Percentiles rank a stretch among this genome's conserved stretches.
These are phyloP conservation scores for Triops cancriformis DNA, from an alignment of 1,140 invertebrate species.

Conservation along the genomic window DNA sequence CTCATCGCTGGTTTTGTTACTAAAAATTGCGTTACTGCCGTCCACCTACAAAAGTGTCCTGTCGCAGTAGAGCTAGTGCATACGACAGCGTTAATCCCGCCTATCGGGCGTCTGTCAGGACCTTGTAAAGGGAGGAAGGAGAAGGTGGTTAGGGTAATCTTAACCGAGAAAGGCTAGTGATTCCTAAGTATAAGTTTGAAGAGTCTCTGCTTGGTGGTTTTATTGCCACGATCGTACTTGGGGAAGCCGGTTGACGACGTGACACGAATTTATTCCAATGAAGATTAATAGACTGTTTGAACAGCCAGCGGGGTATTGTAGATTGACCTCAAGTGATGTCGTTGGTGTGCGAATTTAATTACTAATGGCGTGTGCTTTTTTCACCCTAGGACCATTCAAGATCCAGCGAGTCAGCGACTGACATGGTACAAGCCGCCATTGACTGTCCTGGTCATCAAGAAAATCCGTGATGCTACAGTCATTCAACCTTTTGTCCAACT, in stretches of 20 bases:
- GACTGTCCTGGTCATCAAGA: constrained; percentile 91
- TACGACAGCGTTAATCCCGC: neutral
- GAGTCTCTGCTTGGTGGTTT: neutral
- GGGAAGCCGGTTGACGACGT: neutral
- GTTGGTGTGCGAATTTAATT: neutral
- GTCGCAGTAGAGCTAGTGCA: neutral
- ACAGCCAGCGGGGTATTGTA: neutral
- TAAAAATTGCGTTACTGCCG: neutral
- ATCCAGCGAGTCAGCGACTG: constrained; percentile 87
- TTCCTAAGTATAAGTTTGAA: neutral
- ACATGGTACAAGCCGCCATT: constrained; percentile 94
- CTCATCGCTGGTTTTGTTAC: neutral
- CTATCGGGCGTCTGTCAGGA: neutral
- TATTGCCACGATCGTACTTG: neutral
- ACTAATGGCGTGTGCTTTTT: neutral
- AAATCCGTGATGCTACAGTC: constrained; percentile 81
- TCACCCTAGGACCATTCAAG: constrained; percentile 82
- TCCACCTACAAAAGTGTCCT: neutral
- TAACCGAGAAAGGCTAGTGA: neutral
- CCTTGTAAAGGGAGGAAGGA: neutral
- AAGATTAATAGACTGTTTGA: neutral
- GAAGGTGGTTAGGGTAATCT: neutral
- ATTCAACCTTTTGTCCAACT: constrained; percentile 83
- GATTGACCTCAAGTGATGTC: neutral
- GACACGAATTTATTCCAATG: neutral